Percentiles rank a stretch among this genome's conserved stretches.
These are phyloP conservation scores for Plutomurus gul DNA, from an alignment of 1,140 invertebrate species.

Conservation along the genomic window DNA sequence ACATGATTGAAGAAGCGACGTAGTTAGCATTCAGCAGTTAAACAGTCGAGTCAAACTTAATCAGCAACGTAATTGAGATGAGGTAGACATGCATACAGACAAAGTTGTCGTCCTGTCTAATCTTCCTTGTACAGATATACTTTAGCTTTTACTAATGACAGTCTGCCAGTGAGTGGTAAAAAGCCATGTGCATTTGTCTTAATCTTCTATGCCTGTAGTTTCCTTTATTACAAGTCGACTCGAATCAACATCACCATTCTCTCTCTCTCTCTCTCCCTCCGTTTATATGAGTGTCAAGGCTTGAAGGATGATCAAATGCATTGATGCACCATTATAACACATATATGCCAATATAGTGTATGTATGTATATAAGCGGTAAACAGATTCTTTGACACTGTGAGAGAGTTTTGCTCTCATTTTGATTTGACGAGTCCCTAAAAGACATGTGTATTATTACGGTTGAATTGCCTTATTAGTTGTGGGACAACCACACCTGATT, in stretches of 20 bases:
- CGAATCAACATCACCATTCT: too few relatives aligned
- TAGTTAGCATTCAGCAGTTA: background rate
- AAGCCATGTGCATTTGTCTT: too few relatives aligned
- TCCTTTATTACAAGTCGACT: too few relatives aligned
- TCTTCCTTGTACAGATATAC: background rate
- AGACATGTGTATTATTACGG: background rate
- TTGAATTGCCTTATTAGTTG: constrained; percentile 1
- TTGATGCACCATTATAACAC: too few relatives aligned
- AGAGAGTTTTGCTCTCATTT: background rate
- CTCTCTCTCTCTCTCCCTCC: too few relatives aligned
- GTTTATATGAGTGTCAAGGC: too few relatives aligned
- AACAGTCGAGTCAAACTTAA: background rate
- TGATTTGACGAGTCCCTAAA: background rate
- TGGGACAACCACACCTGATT: too few relatives aligned
- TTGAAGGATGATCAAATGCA: too few relatives aligned
- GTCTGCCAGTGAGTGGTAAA: too few relatives aligned
- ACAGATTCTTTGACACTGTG: background rate
- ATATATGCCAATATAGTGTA: too few relatives aligned
- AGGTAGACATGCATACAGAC: background rate
- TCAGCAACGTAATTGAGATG: constrained; percentile 1
- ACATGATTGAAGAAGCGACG: background rate
- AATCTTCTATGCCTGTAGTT: too few relatives aligned
- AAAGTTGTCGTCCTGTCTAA: background rate
- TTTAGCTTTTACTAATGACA: background rate
- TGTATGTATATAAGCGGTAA: too few relatives aligned